Conservation (phyloP, 2,888 invertebrate species). For the Mesorhabditis sp. region DNA sequence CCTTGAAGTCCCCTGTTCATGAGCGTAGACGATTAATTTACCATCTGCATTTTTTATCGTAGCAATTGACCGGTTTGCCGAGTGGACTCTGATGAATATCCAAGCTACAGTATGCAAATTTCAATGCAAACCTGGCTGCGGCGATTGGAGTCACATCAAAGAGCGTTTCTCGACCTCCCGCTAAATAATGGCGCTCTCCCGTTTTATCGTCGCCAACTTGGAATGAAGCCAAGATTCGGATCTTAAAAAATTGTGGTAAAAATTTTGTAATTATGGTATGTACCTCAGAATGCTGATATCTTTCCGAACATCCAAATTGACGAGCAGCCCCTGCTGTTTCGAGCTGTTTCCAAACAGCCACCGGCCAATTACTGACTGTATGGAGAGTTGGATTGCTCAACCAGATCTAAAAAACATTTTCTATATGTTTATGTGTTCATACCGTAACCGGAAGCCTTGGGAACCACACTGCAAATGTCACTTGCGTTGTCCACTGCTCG, state of each 20-base stretch:
- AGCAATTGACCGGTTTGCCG: background rate
- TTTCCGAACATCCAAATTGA: constrained; percentile 43
- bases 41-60: background rate
- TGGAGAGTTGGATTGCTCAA: constrained; percentile 26
- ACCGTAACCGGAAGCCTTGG: constrained; percentile 47
- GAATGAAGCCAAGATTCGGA: constrained; percentile 44
- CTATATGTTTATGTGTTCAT: background rate
- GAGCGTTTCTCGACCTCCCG: constrained; percentile 38
- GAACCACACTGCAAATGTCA: constrained; percentile 51
- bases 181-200: constrained; percentile 43
- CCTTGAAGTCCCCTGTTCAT: background rate
- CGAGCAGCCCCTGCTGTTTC: constrained; percentile 33
- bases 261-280: constrained; percentile 9
- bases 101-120: background rate
- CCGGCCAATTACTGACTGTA: constrained; percentile 38
- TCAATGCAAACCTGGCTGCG: constrained; percentile 11
- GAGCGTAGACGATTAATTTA: background rate
- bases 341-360: constrained; percentile 43
- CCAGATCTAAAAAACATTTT: constrained; percentile 23
- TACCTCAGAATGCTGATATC: constrained; percentile 49
- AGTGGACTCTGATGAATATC: background rate
- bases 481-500: constrained; percentile 32
- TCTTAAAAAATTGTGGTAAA: constrained; percentile 16
- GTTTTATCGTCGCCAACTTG: constrained; percentile 46
- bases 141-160: constrained; percentile 47